phyloP scores from a whole-genome alignment of 2,113 vertebrate species.

The Archilochus colubris region DNA sequence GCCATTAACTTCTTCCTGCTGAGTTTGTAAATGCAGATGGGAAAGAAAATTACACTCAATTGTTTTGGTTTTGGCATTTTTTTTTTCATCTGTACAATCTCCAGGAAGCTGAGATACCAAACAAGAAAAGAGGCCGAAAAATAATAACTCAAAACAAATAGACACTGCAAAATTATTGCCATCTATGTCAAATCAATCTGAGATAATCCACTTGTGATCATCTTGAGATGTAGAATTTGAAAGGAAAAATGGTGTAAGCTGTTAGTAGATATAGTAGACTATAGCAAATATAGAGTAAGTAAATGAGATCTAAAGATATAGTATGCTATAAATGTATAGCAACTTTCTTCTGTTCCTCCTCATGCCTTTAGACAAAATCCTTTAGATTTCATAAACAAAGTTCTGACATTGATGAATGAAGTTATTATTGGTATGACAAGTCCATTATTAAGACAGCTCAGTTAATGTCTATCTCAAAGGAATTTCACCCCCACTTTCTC shows the following conservation, averaged over 20 bases:
- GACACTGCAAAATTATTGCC: background rate
- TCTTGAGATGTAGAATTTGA: background rate
- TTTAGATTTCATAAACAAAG: background rate
- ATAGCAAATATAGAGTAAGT: background rate
- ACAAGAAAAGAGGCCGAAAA: background rate
- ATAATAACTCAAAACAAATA: background rate
- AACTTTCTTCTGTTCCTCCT: background rate
- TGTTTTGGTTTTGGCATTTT: background rate
- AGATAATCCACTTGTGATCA: background rate
- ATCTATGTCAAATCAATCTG: background rate
- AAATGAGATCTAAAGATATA: background rate
- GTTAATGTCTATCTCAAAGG: background rate
- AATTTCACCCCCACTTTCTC: background rate
- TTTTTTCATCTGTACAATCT: background rate
- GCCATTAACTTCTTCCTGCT: background rate
- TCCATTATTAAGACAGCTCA: background rate
- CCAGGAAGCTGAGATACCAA: background rate
- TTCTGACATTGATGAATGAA: background rate
- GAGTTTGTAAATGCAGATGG: background rate
- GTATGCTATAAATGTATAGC: background rate
- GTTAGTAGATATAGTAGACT: background rate
- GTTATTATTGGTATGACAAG: background rate
- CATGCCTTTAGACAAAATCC: background rate
- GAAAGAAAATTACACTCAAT: background rate
- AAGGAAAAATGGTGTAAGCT: background rate